Base-by-base conservation (phyloP, 2,888 invertebrate genomes). In the Caenorhabditis panamensis region DNA sequence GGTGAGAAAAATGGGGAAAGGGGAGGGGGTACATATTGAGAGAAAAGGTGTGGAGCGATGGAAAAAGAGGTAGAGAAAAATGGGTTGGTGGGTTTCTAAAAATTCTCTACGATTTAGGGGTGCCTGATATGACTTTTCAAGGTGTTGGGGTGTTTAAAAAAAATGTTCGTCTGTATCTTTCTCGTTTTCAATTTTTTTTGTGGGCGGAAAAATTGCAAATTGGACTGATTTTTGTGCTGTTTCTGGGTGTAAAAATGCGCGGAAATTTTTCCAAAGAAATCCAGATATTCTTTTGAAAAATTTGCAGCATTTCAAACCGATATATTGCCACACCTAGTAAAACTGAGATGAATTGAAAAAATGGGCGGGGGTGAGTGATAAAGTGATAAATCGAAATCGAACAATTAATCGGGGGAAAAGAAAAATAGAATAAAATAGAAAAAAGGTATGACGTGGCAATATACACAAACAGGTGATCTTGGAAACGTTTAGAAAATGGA, bases 241-340 rank as follows among this genome's bases (percentile, higher is more conserved):
- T 69, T 26, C 8, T 16, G 56, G 59, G n/a, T 51, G 56, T 69
- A 26, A 24, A n/a, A 24, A 26, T n/a, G 47, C 9, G 41, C 41
- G 18, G 2, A 9, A 47, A 47, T n/a, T 47, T 18, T 64, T 56
- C n/a, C 36, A 18, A 1, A 31, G 22, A 26, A 1, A 44, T 16
- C 18, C 20, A n/a, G n/a, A n/a, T n/a, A n/a, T n/a, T n/a, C n/a
- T n/a, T n/a, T n/a, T n/a, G 47, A 47, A 18, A 18, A 18, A 8
- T 9, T 8, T n/a, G 20, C 16, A 64, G 71, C 26, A 22, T 26
- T 24, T n/a, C 54, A 11, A 71, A 61, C 72, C 75, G 75, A 58
- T 75, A 66, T 61, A 75, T 75, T 75, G 75, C 75, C 75, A 75
- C 75, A 75, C 75, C 75, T 41, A 66, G 41, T 44, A 73, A 64